Percentiles rank a stretch among this genome's conserved stretches.
phyloP scores from a whole-genome alignment of 2,888 invertebrate genomes.

The Congeria kusceri region DNA sequence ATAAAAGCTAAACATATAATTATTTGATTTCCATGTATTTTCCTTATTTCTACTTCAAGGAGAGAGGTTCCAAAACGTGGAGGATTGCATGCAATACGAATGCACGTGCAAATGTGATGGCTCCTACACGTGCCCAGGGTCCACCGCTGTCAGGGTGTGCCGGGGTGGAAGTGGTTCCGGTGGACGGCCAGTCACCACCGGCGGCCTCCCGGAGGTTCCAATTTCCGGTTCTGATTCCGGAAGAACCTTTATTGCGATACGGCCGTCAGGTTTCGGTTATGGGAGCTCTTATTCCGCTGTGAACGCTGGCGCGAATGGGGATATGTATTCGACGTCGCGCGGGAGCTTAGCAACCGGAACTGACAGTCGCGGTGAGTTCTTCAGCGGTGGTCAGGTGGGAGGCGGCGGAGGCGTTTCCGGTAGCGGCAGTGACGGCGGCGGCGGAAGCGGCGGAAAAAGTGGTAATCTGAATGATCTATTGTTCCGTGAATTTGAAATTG shows the following conservation, averaged over 20 bases:
- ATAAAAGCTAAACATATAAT: no score
- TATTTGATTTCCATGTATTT: no score
- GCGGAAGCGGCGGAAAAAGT: neutral
- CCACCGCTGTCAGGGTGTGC: slow-evolving; percentile 47
- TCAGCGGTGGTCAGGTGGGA: neutral
- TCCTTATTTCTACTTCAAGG: neutral
- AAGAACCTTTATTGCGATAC: slow-evolving; percentile 45
- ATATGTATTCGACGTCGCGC: no score
- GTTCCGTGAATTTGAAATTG: no score
- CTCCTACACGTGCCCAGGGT: slow-evolving; percentile 73
- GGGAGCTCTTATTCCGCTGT: neutral
- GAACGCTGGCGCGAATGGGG: neutral
- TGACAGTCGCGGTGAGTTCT: neutral
- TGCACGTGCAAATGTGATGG: slow-evolving; percentile 78
- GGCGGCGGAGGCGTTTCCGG: neutral
- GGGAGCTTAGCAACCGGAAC: neutral
- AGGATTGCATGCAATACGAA: slow-evolving; percentile 52
- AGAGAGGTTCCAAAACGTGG: slow-evolving; percentile 36
- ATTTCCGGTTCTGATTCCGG: slow-evolving; percentile 6
- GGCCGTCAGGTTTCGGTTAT: slow-evolving; percentile 30
- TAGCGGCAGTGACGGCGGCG: neutral
- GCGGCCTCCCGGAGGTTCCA: neutral
- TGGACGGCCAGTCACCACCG: slow-evolving; percentile 29
- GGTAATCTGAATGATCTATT: neutral
- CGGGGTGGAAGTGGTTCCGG: slow-evolving; percentile 33